phyloP scores from a whole-genome alignment of 2,113 vertebrate genomes.

The Siniperca knerii region DNA sequence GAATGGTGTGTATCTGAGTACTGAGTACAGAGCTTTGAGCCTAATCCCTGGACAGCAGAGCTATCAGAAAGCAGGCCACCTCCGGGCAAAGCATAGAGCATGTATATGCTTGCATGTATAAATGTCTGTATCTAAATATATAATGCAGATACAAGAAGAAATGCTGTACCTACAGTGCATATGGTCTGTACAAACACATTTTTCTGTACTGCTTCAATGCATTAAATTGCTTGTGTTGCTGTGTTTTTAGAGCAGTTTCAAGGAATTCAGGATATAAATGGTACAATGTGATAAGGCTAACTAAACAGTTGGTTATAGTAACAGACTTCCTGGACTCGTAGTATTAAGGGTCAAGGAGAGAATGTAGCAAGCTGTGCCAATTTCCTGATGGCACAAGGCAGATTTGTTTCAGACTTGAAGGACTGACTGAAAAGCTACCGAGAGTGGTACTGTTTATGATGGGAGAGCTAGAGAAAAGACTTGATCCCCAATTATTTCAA shows the following conservation, averaged over 20 bases:
- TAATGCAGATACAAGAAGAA: not conserved
- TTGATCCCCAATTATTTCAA: not conserved
- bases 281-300: not conserved
- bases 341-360: not conserved
- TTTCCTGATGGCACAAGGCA: conserved; percentile 17
- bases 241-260: not conserved
- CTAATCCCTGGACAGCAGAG: conserved; percentile 77
- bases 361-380: not conserved
- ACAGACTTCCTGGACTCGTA: conserved; percentile 9
- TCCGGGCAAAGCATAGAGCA: conserved; percentile 34
- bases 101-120: not conserved
- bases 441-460: not conserved
- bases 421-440: not conserved
- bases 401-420: conserved; percentile 23
- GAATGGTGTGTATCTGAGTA: conserved; percentile 49
- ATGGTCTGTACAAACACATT: not conserved
- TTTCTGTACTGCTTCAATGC: not conserved
- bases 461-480: not conserved
- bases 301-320: not conserved
- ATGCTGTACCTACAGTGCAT: not conserved
- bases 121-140: not conserved
- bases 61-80: conserved; percentile 60
- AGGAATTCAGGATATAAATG: conserved; percentile 6
- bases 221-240: not conserved
- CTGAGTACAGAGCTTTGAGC: conserved; percentile 61